These are phyloP conservation scores for Sula dactylatra DNA, from an alignment of 2,113 vertebrate genomes.

Conservation along the genomic window DNA sequence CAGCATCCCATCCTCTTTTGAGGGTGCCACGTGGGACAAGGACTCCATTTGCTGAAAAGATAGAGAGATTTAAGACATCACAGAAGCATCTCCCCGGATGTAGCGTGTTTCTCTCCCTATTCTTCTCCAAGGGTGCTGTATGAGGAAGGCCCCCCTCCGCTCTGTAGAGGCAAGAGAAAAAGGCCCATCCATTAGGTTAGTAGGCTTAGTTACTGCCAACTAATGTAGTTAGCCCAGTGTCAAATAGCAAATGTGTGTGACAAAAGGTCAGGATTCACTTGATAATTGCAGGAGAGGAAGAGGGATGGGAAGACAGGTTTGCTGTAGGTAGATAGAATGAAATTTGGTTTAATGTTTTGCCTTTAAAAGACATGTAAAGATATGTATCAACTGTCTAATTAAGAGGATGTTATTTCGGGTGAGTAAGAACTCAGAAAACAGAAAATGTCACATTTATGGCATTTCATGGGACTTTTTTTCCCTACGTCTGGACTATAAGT, in stretches of 20 bases:
- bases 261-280: neutral
- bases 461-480: neutral
- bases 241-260: neutral
- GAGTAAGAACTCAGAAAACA: neutral
- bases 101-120: neutral
- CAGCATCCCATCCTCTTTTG: neutral
- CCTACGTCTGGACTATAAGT: neutral
- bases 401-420: neutral
- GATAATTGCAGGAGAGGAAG: neutral
- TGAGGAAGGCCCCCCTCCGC: neutral
- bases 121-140: neutral
- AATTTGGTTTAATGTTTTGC: neutral
- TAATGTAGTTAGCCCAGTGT: neutral
- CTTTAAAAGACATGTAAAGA: neutral
- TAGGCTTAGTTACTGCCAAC: neutral
- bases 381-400: neutral
- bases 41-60: neutral
- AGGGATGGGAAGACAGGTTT: neutral
- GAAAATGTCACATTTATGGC: neutral
- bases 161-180: neutral
- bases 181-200: too few relatives aligned
- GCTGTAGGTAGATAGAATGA: neutral
- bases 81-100: neutral
- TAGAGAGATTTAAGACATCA: neutral
- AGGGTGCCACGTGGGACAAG: neutral